These are phyloP conservation scores for Habroteleia sp. DNA, from an alignment of 2,888 invertebrate species.

Conservation along the genomic window DNA sequence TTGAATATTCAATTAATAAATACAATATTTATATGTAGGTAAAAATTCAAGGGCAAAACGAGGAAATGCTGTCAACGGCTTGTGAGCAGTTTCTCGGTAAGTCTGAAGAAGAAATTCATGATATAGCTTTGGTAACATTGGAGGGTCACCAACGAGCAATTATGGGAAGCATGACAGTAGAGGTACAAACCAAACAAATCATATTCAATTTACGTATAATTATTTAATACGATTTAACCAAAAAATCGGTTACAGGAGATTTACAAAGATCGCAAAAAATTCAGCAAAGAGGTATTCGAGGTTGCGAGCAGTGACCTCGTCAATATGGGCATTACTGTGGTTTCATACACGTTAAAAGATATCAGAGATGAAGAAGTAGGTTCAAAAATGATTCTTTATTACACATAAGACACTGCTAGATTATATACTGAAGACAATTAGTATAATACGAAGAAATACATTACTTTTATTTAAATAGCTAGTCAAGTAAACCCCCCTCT, in stretches of 20 bases:
- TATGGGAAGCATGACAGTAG: slow-evolving; percentile 98
- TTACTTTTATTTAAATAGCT: too few species aligned
- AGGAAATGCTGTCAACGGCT: slow-evolving; percentile 93
- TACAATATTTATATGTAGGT: slow-evolving; percentile 82
- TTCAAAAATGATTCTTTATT: slow-evolving; percentile 52
- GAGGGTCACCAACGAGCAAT: slow-evolving; percentile 97
- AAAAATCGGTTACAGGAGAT: slow-evolving; percentile 85
- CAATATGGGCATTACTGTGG: slow-evolving; percentile 98
- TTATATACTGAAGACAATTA: slow-evolving; percentile 22
- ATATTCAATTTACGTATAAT: background rate
- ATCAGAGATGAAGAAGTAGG: slow-evolving; percentile 96
- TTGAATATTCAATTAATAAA: background rate
- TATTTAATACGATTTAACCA: background rate
- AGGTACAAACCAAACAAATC: slow-evolving; percentile 81
- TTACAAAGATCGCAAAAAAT: slow-evolving; percentile 97
- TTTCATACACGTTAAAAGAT: slow-evolving; percentile 96
- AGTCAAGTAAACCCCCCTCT: slow-evolving; percentile 59
- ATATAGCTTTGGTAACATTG: slow-evolving; percentile 94
- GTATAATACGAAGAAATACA: too few species aligned
- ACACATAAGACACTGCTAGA: slow-evolving; percentile 23
- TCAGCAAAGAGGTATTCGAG: slow-evolving; percentile 96
- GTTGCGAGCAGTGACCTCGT: slow-evolving; percentile 97
- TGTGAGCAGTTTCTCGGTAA: slow-evolving; percentile 97
- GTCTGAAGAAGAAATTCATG: slow-evolving; percentile 92
- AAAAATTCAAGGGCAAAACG: slow-evolving; percentile 93